Percentiles rank a stretch among this genome's conserved stretches.
phyloP scores from a whole-genome alignment of 2,797 vertebrate genomes.

The Rhincodon typus region DNA sequence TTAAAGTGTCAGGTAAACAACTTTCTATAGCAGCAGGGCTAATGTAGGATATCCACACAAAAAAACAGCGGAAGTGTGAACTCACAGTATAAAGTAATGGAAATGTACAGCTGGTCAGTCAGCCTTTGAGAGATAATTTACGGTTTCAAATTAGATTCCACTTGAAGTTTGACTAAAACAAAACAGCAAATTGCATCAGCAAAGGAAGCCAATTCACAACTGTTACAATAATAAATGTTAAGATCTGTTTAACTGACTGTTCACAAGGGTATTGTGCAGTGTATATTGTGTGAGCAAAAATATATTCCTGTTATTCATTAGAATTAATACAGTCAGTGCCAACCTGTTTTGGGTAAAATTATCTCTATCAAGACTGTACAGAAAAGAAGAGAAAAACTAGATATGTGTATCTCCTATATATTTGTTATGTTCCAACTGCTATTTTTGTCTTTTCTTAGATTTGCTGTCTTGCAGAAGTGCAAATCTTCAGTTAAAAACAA shows the following conservation, averaged over 20 bases:
- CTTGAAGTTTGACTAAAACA: neutral
- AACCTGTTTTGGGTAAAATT: neutral
- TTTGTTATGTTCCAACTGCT: neutral
- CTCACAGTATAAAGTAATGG: neutral
- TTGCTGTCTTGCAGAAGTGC: neutral
- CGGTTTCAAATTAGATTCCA: neutral
- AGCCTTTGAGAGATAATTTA: neutral
- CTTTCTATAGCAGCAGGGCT: neutral
- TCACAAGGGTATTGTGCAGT: neutral
- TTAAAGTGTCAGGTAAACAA: neutral
- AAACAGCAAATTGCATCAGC: neutral
- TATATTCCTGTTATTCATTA: neutral
- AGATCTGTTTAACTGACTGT: neutral
- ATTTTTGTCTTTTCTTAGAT: neutral
- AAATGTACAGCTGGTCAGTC: neutral
- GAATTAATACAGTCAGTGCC: neutral
- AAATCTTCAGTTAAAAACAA: neutral
- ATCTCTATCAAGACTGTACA: neutral
- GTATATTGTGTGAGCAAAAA: neutral
- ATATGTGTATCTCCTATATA: neutral
- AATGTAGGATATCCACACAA: neutral
- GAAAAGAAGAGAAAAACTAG: neutral
- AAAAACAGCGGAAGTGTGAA: neutral
- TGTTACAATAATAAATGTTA: too few relatives aligned
- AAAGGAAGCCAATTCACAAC: neutral